Conservation (phyloP, 1,140 invertebrate genomes). For the Copidosoma floridanum region DNA sequence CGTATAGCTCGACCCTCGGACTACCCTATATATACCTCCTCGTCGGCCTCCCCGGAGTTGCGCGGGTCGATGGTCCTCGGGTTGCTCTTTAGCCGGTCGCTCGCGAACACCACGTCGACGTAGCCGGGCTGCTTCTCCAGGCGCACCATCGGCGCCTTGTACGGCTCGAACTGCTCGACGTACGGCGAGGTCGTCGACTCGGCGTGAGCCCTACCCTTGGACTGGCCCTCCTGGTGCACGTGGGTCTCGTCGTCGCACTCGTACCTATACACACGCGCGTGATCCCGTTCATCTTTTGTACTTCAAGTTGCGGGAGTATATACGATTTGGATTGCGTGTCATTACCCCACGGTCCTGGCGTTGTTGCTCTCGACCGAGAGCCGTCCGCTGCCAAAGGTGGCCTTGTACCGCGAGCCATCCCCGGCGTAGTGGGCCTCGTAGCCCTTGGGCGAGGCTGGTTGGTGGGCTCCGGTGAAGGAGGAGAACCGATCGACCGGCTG, state of each 20-base stretch:
- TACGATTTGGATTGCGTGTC: not conserved
- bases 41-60: constrained; percentile 12
- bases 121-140: constrained; percentile 40
- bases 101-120: constrained; percentile 48
- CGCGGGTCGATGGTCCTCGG: too few species aligned
- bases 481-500: not conserved
- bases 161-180: not conserved
- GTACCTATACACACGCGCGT: not conserved
- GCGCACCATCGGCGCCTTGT: not conserved
- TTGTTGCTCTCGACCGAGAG: too few species aligned
- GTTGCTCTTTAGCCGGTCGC: too few species aligned
- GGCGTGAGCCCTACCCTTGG: not conserved
- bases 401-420: not conserved
- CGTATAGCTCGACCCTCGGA: too few species aligned
- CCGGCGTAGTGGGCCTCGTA: not conserved
- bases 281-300: not conserved
- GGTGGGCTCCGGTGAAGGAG: not conserved
- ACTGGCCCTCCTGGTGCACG: too few species aligned
- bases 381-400: too few species aligned
- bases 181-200: not conserved
- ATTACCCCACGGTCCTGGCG: not conserved
- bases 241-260: not conserved
- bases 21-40: too few species aligned
- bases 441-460: not conserved
- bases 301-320: not conserved